These are phyloP conservation scores for Dermochelys coriacea DNA, from an alignment of 2,797 vertebrate genomes.

Conservation along the genomic window DNA sequence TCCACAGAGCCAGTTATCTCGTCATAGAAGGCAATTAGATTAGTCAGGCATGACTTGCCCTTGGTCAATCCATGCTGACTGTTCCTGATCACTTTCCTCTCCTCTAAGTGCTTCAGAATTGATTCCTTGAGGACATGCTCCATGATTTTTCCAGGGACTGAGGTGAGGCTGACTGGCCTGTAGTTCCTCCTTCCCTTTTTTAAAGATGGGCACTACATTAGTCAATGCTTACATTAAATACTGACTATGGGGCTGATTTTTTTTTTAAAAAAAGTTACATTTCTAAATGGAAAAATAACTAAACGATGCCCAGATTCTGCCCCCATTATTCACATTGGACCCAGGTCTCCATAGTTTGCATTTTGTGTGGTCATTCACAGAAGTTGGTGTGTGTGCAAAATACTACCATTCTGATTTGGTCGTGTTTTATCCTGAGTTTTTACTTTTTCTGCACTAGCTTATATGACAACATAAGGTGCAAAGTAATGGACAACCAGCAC, in stretches of 20 bases:
- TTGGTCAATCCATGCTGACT: too few relatives aligned
- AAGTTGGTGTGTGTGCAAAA: not conserved
- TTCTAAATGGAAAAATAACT: not conserved
- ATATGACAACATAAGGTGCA: slow-evolving; percentile 8
- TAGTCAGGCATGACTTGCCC: too few relatives aligned
- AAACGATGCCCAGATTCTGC: not conserved
- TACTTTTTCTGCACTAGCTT: not conserved
- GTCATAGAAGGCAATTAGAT: too few relatives aligned
- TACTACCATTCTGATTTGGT: not conserved
- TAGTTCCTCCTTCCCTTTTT: too few relatives aligned
- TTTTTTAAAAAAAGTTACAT: slow-evolving; percentile 7
- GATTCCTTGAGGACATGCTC: too few relatives aligned
- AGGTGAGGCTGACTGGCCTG: too few relatives aligned
- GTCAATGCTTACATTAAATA: not conserved
- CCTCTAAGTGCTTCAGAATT: too few relatives aligned
- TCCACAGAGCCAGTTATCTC: too few relatives aligned
- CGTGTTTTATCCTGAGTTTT: not conserved
- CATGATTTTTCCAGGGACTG: too few relatives aligned
- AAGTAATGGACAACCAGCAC: slow-evolving; percentile 16
- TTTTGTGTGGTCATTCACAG: not conserved
- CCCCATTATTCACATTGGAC: not conserved
- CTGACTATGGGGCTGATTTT: not conserved
- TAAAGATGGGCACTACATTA: not conserved
- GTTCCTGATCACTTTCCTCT: too few relatives aligned
- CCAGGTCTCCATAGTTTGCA: not conserved